phyloP scores from a whole-genome alignment of 2,888 invertebrate genomes.

The Erebia palarica region DNA sequence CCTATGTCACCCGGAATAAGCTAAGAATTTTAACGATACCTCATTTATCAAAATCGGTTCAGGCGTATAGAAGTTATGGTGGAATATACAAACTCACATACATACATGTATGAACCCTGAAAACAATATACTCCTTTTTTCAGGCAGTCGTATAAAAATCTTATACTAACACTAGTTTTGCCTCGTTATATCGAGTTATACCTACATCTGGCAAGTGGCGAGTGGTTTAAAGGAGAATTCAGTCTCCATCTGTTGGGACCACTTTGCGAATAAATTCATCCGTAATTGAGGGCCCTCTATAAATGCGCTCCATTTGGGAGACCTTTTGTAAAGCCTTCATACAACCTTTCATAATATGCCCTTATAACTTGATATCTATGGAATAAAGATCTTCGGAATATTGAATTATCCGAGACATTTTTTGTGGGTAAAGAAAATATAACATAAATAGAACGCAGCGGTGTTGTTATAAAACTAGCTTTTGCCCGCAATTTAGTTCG shows the following conservation, averaged over 20 bases:
- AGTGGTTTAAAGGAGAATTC: constrained; percentile 14
- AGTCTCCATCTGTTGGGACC: constrained; percentile 9
- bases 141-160: too few species aligned
- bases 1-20: too few species aligned
- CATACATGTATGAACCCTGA: too few species aligned
- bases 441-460: neutral
- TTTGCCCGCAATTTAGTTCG: too few species aligned
- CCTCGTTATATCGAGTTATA: neutral
- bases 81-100: too few species aligned
- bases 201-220: constrained; percentile 20
- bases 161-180: neutral
- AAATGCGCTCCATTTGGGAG: constrained; percentile 17
- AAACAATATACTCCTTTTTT: too few species aligned
- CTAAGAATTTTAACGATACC: too few species aligned
- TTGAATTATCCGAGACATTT: too few species aligned
- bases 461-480: too few species aligned
- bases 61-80: too few species aligned
- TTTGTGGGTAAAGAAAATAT: too few species aligned
- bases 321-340: constrained; percentile 14
- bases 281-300: constrained; percentile 22
- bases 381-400: constrained; percentile 6
- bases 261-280: constrained; percentile 22
- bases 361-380: neutral
- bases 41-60: too few species aligned
- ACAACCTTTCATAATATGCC: neutral